Percentiles rank a stretch among this genome's conserved stretches.
These are phyloP conservation scores for Dryocosmus kuriphilus DNA, from an alignment of 2,888 invertebrate species.

Conservation along the genomic window DNA sequence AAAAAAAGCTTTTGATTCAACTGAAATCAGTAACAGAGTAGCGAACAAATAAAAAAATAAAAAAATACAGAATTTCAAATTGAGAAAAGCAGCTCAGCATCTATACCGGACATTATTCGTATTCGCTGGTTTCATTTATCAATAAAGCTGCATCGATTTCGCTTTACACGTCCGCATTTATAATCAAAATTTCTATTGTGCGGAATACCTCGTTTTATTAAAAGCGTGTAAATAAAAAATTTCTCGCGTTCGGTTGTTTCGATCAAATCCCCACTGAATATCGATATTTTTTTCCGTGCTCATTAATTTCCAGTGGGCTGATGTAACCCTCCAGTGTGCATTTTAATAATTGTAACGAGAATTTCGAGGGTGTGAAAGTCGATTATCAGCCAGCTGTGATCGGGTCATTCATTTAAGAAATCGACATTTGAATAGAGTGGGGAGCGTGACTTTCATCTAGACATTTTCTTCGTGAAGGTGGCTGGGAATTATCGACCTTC, in stretches of 20 bases:
- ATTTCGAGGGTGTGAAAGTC: constrained; percentile 1
- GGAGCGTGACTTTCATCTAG: constrained; percentile 1
- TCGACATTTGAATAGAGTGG: constrained; percentile 7
- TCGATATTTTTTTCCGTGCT: background rate
- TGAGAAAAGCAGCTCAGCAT: background rate
- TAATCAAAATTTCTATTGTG: constrained; percentile 18
- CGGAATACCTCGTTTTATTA: background rate
- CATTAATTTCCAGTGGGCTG: background rate
- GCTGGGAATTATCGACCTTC: constrained; percentile 20
- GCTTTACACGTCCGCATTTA: constrained; percentile 1
- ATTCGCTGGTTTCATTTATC: background rate
- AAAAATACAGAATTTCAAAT: background rate
- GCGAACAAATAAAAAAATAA: no score
- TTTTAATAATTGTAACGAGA: background rate
- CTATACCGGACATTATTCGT: background rate
- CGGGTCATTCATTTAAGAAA: constrained; percentile 7
- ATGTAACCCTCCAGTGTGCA: background rate
- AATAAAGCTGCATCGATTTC: background rate
- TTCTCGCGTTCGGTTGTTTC: background rate
- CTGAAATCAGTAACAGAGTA: no score
- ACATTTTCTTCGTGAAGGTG: constrained; percentile 20
- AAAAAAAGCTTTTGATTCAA: no score
- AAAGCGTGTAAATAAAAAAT: constrained; percentile 10
- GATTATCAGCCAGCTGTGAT: constrained; percentile 13
- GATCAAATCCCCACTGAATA: background rate